Conservation (phyloP, 2,888 invertebrate species). For the Bembecia ichneumoniformis region DNA sequence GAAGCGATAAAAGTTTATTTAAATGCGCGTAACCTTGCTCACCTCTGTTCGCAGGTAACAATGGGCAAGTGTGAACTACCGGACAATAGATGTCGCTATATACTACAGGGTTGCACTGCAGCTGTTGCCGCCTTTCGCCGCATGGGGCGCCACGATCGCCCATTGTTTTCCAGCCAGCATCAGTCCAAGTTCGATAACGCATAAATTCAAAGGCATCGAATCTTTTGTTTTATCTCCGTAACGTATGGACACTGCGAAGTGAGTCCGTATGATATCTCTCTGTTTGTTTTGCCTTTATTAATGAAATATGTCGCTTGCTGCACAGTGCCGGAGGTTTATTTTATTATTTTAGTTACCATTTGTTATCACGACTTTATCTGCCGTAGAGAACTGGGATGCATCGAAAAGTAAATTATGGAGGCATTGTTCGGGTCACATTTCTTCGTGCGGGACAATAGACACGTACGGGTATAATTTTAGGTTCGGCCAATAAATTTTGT, state of each 20-base stretch:
- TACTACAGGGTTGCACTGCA: slow-evolving; percentile 13
- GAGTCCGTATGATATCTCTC: slow-evolving; percentile 62
- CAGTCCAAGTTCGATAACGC: slow-evolving; percentile 63
- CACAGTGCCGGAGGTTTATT: slow-evolving; percentile 51
- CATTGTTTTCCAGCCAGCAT: slow-evolving; percentile 59
- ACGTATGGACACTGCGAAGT: slow-evolving; percentile 72
- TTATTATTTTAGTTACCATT: slow-evolving; percentile 72
- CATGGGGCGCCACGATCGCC: slow-evolving; percentile 69
- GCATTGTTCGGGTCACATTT: slow-evolving; percentile 63
- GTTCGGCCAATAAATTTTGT: slow-evolving; percentile 57
- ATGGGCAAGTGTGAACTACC: slow-evolving; percentile 37
- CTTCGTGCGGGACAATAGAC: slow-evolving; percentile 58
- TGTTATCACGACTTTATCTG: slow-evolving; percentile 72
- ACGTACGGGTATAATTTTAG: slow-evolving; percentile 56
- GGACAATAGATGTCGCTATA: slow-evolving; percentile 58
- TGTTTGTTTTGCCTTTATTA: slow-evolving; percentile 69
- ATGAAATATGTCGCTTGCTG: slow-evolving; percentile 70
- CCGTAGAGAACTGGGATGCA: slow-evolving; percentile 55
- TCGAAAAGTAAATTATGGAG: slow-evolving; percentile 69
- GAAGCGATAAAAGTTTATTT: slow-evolving; percentile 27
- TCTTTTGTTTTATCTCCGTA: slow-evolving; percentile 71
- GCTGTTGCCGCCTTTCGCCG: slow-evolving; percentile 44
- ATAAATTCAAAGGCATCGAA: slow-evolving; percentile 65
- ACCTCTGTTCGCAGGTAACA: slow-evolving; percentile 12
- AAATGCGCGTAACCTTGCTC: slow-evolving; percentile 24